Conservation (phyloP, 2,113 vertebrate species). For the Falcunculus frontatus region DNA sequence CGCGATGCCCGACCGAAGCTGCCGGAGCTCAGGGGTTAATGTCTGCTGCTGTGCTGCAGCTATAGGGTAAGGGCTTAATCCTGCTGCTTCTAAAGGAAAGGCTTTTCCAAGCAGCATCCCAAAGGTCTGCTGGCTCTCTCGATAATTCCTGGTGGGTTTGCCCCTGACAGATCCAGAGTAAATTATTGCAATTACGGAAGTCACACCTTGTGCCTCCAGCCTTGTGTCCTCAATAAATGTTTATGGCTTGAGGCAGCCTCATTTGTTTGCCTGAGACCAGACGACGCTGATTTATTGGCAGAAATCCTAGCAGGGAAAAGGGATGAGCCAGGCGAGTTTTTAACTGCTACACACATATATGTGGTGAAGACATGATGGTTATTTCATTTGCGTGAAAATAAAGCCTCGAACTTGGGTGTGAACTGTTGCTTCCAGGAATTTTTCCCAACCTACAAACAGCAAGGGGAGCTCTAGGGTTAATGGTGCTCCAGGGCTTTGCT, state of each 20-base stretch:
- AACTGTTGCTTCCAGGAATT: neutral
- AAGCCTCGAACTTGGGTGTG: neutral
- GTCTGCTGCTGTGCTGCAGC: neutral
- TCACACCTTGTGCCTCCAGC: neutral
- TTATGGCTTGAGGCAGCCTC: neutral
- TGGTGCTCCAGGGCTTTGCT: neutral
- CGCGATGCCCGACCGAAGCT: rapidly evolving
- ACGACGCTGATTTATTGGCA: constrained; percentile 38
- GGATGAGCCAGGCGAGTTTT: constrained; percentile 5
- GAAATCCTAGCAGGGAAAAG: neutral
- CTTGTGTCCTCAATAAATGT: neutral
- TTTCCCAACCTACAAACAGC: neutral
- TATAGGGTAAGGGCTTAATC: neutral
- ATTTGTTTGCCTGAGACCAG: constrained; percentile 25
- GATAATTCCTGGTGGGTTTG: neutral
- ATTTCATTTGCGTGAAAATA: neutral
- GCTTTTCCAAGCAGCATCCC: neutral
- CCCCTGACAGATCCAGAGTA: neutral
- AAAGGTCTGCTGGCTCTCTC: neutral
- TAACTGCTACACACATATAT: neutral
- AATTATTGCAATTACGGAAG: neutral
- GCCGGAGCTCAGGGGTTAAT: neutral
- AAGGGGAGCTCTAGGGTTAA: neutral
- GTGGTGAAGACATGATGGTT: neutral
- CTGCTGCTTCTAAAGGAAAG: neutral